Conservation (phyloP, 2,797 vertebrate genomes). For the Pangasius krempfi region DNA sequence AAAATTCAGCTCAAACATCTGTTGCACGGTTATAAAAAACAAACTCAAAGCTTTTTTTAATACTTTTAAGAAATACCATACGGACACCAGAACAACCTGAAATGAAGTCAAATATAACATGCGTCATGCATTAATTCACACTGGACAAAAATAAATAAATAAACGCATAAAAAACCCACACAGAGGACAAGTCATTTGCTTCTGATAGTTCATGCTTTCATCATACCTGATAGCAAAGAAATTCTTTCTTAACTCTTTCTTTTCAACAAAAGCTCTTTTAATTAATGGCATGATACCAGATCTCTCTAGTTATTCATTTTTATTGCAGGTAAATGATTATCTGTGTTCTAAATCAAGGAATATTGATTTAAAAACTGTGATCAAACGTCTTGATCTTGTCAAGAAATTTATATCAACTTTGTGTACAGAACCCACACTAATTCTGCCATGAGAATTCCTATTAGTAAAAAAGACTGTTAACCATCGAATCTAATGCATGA, state of each 20-base stretch:
- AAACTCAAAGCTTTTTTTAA: not conserved
- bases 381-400: not conserved
- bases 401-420: not conserved
- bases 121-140: not conserved
- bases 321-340: not conserved
- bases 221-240: not conserved
- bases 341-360: not conserved
- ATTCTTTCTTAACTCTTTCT: not conserved
- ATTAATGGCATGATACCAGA: not conserved
- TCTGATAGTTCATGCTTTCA: not conserved
- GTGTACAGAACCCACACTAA: not conserved
- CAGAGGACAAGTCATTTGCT: not conserved
- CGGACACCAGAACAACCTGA: not conserved
- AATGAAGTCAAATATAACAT: not conserved
- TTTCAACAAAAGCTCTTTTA: not conserved
- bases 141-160: not conserved
- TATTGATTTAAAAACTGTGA: not conserved
- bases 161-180: not conserved
- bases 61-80: not conserved
- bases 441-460: not conserved
- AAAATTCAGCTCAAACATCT: constrained; percentile 30
- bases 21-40: not conserved
- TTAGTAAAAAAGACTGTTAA: not conserved
- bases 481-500: not conserved
- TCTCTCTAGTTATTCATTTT: not conserved